Evolutionary conservation across 2,888 invertebrate species (phyloP), one percentile per base, ranked within the genome.

Genomic region (Epiblema foenella): DNA sequence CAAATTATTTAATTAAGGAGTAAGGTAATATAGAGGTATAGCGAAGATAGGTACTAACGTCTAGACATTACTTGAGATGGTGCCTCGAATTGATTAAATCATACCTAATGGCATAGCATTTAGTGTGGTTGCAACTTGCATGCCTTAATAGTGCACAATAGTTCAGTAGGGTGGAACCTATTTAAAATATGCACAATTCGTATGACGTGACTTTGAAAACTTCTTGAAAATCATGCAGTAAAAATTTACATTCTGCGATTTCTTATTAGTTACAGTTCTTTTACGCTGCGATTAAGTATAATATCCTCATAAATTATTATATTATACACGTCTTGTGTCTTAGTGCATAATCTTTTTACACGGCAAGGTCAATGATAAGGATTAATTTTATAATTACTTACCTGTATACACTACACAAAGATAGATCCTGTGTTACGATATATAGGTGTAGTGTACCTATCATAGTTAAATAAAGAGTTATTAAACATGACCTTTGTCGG

Each of bases 301-400:
- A 64, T 29, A 33, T 51, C 17, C 7, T 39, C 56, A 29, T 64
- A 69, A 64, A 69, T 69, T 52, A 64, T 57, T 39, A 24, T 46
- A 56, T 17, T 37, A 52, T 15, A 18, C 49, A 24, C n/a, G 59
- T 59, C 20, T 42, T 49, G 37, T 62, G 1, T 37, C 29, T 64
- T 18, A 42, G 29, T 58, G 51, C 63, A 69, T 69, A 64, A 58
- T 69, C 64, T 39, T 64, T 59, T 63, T 51, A 46, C 56, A 52
- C 33, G 37, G 0, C 58, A 64, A 69, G 69, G 69, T 64, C 51
- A 58, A 42, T 59, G 69, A 69, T 69, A 69, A 69, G 29, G 11
- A 33, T n/a, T 63, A n/a, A 57, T 57, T 63, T 57, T 63, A 63
- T 57, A 51, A 49, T 57, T 42, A 39, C 56, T 42, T 18, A 18